phyloP scores from a whole-genome alignment of 1,140 invertebrate species.

The Araneus ventricosus region DNA sequence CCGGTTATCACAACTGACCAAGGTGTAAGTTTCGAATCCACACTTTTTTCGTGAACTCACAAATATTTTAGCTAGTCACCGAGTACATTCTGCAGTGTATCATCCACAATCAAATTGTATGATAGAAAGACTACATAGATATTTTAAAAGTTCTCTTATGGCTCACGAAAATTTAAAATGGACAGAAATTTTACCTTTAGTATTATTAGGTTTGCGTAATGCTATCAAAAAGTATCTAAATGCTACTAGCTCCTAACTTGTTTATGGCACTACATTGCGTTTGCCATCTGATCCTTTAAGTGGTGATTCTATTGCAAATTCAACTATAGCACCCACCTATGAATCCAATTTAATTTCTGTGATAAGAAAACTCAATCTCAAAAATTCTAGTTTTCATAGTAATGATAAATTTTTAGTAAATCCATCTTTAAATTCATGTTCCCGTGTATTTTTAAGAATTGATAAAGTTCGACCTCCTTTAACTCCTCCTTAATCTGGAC shows the following conservation, averaged over 20 bases:
- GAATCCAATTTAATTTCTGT: background rate
- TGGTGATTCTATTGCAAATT: background rate
- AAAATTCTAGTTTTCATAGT: too few species aligned
- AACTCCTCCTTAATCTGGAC: slow-evolving; percentile 36
- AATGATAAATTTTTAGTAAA: slow-evolving; percentile 1
- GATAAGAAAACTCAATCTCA: slow-evolving; percentile 13
- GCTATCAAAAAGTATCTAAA: slow-evolving; percentile 78
- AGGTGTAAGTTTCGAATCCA: too few species aligned
- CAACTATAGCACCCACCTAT: background rate
- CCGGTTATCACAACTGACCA: slow-evolving; percentile 80
- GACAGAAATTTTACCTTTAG: slow-evolving; percentile 79
- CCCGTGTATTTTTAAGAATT: slow-evolving; percentile 12
- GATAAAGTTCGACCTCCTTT: background rate
- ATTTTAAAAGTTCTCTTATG: slow-evolving; percentile 78
- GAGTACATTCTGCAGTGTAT: too few species aligned
- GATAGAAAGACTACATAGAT: slow-evolving; percentile 79
- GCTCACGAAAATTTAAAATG: slow-evolving; percentile 68
- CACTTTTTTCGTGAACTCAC: slow-evolving; percentile 71
- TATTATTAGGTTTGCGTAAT: slow-evolving; percentile 78
- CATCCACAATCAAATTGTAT: slow-evolving; percentile 79
- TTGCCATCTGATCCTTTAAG: slow-evolving; percentile 76
- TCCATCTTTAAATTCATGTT: background rate
- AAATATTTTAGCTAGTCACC: slow-evolving; percentile 57
- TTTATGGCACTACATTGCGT: slow-evolving; percentile 75
- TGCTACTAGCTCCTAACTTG: slow-evolving; percentile 75